Evolutionary conservation across 2,888 invertebrate genomes (phyloP), one percentile per base, ranked within the genome.

Genomic region (Diaprepes abbreviatus): DNA sequence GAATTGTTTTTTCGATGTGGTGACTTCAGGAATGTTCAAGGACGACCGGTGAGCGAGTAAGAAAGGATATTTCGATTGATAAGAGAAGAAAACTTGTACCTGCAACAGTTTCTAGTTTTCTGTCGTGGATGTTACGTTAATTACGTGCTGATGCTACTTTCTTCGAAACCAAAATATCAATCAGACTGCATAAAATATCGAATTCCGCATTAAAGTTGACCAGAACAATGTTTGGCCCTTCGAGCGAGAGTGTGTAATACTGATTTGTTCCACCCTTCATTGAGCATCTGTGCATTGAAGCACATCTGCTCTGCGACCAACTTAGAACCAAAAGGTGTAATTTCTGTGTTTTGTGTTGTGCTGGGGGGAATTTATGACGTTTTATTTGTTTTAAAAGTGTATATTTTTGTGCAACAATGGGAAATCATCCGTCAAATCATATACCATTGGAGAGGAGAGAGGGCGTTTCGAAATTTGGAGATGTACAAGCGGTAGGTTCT

Each of bases 351-450:
- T 66, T 48, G 45, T 55, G 36, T 55, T 17, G 57, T 67, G 54
- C 16, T 43, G 64, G 24, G 65, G 31, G 55, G 21, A 40, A 28
- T 50, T 24, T 66, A 64, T 73, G 70, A 70, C 58, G 66, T 72
- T 71, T 65, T 55, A 64, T 70, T 36, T 57, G 52, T 60, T 64
- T 68, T 70, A 68, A 43, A 21, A 50, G 31, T 52, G 72, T 40
- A 54, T 43, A 59, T 48, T 58, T 63, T 52, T 55, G 19, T 64
- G 54, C 58, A 38, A 48, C 45, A 59, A 69, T 74, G 70, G 63
- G 73, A 36, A 71, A 74, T 69, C 77, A 93, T 93, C 93, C 93
- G 81, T 93, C 93, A 77, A 92, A 93, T 81, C 93, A 93, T 85
- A 92, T 93, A 85, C 93, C 93, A 78, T 88, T 93, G 83, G 93